These are phyloP conservation scores for Arctopsyche grandis DNA, from an alignment of 1,140 invertebrate genomes.

Conservation along the genomic window DNA sequence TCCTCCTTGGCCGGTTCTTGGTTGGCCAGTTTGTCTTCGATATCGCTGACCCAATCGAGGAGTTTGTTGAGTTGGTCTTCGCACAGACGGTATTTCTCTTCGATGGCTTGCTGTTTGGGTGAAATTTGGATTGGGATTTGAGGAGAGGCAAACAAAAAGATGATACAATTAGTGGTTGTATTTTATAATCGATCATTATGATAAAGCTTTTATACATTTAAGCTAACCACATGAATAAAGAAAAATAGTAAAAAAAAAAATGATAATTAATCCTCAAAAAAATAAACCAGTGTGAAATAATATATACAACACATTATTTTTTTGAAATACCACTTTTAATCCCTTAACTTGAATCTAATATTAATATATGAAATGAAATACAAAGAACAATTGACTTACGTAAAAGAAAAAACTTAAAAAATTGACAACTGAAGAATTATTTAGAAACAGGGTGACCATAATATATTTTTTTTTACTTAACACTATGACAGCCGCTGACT, in stretches of 20 bases:
- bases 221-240: neutral
- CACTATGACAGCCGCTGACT: too few relatives aligned
- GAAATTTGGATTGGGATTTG: constrained; percentile 56
- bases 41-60: constrained; percentile 85
- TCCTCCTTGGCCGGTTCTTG: constrained; percentile 91
- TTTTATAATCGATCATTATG: neutral
- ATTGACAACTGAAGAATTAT: too few relatives aligned
- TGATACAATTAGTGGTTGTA: constrained; percentile 28
- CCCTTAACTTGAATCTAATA: too few relatives aligned
- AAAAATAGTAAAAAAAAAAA: neutral
- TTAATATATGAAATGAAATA: too few relatives aligned
- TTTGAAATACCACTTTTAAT: neutral
- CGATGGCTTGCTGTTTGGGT: constrained; percentile 84
- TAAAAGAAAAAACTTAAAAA: too few relatives aligned
- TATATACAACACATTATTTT: constrained; percentile 4
- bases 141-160: constrained; percentile 33
- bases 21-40: constrained; percentile 87
- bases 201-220: neutral
- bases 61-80: constrained; percentile 86
- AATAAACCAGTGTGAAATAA: neutral
- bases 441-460: too few relatives aligned
- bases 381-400: too few relatives aligned
- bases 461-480: too few relatives aligned
- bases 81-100: constrained; percentile 92
- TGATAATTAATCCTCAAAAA: neutral